Evolutionary conservation across 2,888 invertebrate genomes (phyloP).

Genomic region (Ormyrus nitidulus): DNA sequence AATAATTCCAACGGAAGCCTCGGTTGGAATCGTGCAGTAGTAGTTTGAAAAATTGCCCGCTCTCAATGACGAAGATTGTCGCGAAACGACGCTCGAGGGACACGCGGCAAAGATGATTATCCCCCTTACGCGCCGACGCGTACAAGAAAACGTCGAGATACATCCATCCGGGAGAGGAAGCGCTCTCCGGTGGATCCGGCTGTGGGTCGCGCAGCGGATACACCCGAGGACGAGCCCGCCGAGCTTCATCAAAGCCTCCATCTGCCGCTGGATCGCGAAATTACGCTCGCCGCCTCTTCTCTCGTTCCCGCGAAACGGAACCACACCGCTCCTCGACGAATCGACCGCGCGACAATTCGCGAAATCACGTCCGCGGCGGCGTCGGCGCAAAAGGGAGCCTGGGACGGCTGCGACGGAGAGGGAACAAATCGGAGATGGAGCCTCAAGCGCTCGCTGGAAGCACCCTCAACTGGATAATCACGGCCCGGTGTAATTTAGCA

Average conservation of each 20-base stretch:
- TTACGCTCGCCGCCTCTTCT: too few species aligned
- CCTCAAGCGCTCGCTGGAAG: conserved; percentile 31
- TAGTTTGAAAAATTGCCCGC: too few species aligned
- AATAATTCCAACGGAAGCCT: too few species aligned
- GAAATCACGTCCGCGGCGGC: neutral
- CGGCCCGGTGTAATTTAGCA: conserved; percentile 60
- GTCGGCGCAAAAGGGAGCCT: neutral
- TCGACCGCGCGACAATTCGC: neutral
- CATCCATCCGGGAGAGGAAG: conserved; percentile 47
- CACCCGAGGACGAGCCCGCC: neutral
- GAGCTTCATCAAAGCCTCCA: too few species aligned
- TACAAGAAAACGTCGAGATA: conserved; percentile 55
- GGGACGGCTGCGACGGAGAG: neutral
- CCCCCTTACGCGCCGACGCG: conserved; percentile 18
- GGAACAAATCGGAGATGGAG: conserved; percentile 44
- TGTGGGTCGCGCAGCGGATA: conserved; percentile 38
- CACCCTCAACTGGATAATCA: conserved; percentile 61
- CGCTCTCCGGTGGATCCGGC: conserved; percentile 46
- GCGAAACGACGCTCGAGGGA: too few species aligned
- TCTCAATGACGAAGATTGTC: too few species aligned
- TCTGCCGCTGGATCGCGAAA: too few species aligned
- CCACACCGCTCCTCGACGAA: too few species aligned
- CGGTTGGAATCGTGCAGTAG: too few species aligned
- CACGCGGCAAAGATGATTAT: too few species aligned
- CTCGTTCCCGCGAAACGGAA: too few species aligned